A percentile compares a stretch with the other conserved stretches of the same genome.
Evolutionary conservation across 2,797 vertebrate species (phyloP).

Genomic region (Oophaga sylvatica): DNA sequence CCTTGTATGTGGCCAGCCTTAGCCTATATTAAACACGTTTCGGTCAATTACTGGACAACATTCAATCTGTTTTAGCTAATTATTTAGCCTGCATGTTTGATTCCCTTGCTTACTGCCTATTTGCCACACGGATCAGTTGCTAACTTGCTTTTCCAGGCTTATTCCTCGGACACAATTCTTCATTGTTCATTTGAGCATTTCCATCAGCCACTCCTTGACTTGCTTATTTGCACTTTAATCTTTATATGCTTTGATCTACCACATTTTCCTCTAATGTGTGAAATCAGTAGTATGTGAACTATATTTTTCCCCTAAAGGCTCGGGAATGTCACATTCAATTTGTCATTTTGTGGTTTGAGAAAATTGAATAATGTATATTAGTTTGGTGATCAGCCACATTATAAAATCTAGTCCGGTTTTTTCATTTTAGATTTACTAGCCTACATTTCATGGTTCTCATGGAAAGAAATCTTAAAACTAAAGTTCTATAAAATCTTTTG

Average conservation of each 20-base stretch:
- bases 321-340: conserved; percentile 47
- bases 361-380: conserved; percentile 38
- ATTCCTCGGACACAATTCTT: conserved; percentile 11
- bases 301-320: conserved; percentile 37
- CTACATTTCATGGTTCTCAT: not conserved
- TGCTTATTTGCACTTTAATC: conserved; percentile 58
- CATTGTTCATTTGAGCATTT: conserved; percentile 51
- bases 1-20: not conserved
- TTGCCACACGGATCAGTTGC: not conserved
- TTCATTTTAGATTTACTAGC: not conserved
- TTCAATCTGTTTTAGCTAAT: not conserved
- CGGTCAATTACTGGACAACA: not conserved
- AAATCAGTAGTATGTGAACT: conserved; percentile 48
- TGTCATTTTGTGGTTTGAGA: conserved; percentile 19
- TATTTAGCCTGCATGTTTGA: not conserved
- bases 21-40: not conserved
- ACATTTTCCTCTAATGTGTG: conserved; percentile 56
- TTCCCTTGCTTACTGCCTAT: not conserved
- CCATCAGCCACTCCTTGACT: conserved; percentile 52
- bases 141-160: not conserved
- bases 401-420: conserved; percentile 14
- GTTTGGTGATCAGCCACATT: conserved; percentile 23
- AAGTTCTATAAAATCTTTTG: not conserved
- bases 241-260: conserved; percentile 54
- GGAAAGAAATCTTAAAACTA: not conserved